Base-by-base conservation (phyloP, 2,797 vertebrate species). In the Aldrovandia affinis region DNA sequence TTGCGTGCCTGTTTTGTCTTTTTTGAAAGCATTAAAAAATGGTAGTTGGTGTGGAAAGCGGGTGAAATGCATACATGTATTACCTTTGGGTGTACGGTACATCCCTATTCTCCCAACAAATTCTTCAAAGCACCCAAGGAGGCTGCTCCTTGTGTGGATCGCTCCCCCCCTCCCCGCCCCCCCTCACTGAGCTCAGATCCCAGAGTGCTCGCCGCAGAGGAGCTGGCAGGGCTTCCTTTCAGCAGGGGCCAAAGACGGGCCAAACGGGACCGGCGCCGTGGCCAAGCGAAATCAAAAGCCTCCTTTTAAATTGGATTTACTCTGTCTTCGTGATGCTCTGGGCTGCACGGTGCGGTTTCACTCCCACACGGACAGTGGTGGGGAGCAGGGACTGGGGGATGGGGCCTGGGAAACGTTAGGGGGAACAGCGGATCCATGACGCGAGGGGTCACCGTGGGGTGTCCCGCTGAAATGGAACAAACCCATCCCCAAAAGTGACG, bases 251-350 rank as follows among this genome's bases (percentile, higher is more conserved):
- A 73, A 33, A 73, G 36, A 39, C 39, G 68, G 36, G 15, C 30
- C 42, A n/a, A 55, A 55, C 33, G 36, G 33, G 7, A 7, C 25
- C 42, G 39, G 75, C n/a, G 50, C 3, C 55, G 42, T 25, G 39
- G 73, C 15, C 44, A 33, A 83, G 30, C 42, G 15, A 5, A 83
- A 63, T 52, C 39, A 36, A 83, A 39, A 25, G 55, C 44, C 33
- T 47, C 30, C 10, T 18, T 36, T 54, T 15, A 42, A 47, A 28
- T 79, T 79, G 59, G 55, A 65, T 83, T 83, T 78, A 78, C 55
- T n/a, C n/a, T 77, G 70, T 83, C 82, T n/a, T 57, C 36, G 18
- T 7, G 68, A 73, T 78, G 44, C 82, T 50, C 36, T 39, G 75
- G 25, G 25, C 70, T 77, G 36, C 28, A 61, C 57, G 70, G 42